A percentile compares a stretch with the other conserved stretches of the same genome.
Conservation (phyloP, 2,797 vertebrate species). For the Neoniphon sammara region DNA sequence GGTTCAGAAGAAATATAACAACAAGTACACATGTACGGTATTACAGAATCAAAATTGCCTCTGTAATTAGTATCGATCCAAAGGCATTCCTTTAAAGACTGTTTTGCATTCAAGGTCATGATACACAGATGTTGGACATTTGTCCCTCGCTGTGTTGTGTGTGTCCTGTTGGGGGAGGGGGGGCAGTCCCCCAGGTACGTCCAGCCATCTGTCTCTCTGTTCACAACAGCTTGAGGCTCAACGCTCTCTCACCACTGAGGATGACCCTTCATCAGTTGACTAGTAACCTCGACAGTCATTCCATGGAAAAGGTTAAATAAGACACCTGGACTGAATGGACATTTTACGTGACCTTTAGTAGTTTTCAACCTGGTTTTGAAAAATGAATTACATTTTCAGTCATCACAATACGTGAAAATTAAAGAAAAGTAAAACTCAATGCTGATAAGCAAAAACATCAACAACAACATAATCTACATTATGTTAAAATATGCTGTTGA, state of each 20-base stretch:
- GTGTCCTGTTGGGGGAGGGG: conserved; percentile 9
- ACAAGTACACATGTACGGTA: neutral
- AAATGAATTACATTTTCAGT: neutral
- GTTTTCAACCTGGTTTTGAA: neutral
- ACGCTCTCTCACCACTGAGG: neutral
- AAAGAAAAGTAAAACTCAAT: neutral
- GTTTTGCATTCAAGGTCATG: conserved; percentile 40
- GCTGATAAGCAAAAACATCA: neutral
- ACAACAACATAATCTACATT: no score
- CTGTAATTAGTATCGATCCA: conserved; percentile 36
- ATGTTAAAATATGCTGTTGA: neutral
- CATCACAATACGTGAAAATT: neutral
- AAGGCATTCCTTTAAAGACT: conserved; percentile 34
- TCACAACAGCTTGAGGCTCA: conserved; percentile 39
- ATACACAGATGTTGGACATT: conserved; percentile 42
- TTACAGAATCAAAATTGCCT: neutral
- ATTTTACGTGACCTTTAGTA: neutral
- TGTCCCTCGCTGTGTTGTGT: conserved; percentile 22
- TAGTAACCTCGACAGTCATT: conserved; percentile 4
- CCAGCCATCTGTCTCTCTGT: conserved; percentile 56
- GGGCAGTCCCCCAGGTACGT: conserved; percentile 53
- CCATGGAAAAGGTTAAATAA: conserved; percentile 11
- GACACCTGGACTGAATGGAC: neutral
- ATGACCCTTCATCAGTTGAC: conserved; percentile 28
- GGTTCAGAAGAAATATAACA: neutral